Conservation (phyloP, 2,113 vertebrate genomes). For the Polyodon spathula region DNA sequence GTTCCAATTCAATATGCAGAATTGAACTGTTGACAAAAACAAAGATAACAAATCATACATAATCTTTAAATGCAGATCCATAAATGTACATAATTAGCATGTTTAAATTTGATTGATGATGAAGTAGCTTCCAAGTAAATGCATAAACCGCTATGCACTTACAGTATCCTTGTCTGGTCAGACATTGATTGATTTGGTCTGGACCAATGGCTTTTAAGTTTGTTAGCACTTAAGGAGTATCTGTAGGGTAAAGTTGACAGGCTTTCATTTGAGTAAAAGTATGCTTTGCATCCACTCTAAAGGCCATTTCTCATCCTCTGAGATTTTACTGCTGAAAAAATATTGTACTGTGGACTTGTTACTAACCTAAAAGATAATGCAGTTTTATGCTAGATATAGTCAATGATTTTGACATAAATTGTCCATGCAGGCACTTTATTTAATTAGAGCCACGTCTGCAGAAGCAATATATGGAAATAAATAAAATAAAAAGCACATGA, state of each 20-base stretch:
- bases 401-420: conserved; percentile 8
- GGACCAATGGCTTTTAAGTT: not conserved
- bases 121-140: too few relatives aligned
- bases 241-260: not conserved
- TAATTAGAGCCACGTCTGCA: conserved; percentile 4
- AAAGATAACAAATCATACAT: too few relatives aligned
- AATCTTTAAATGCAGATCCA: too few relatives aligned
- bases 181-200: not conserved
- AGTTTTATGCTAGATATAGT: not conserved
- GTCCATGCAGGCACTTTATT: conserved; percentile 7
- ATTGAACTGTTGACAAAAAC: too few relatives aligned
- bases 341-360: not conserved
- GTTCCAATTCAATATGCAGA: too few relatives aligned
- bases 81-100: too few relatives aligned
- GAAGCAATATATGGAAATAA: conserved; percentile 4
- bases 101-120: too few relatives aligned
- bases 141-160: too few relatives aligned
- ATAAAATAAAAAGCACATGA: not conserved
- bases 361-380: not conserved
- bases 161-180: too few relatives aligned
- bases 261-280: not conserved
- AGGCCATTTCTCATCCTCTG: not conserved
- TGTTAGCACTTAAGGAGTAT: not conserved
- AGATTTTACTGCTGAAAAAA: not conserved
- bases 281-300: not conserved